Evolutionary conservation across 2,888 invertebrate genomes (phyloP).

Genomic region (Netelia virgata): DNA sequence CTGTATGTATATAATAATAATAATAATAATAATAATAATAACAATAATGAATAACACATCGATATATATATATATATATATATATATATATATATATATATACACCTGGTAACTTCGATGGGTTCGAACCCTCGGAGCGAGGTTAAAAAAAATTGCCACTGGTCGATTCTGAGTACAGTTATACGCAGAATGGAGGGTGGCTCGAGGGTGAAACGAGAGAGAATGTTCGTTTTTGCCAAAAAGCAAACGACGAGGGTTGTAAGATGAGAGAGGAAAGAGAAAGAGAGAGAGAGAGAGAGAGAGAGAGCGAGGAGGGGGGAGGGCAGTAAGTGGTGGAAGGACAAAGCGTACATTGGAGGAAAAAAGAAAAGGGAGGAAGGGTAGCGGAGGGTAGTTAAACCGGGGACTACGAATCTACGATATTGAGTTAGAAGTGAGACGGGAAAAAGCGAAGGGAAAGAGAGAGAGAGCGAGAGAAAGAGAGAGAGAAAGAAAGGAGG

Average conservation of each 20-base stretch:
- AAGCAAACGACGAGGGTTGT: slow-evolving; percentile 28
- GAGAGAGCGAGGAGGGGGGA: slow-evolving; percentile 21
- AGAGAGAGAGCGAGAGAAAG: slow-evolving; percentile 30
- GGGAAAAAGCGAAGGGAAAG: slow-evolving; percentile 54
- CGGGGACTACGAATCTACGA: slow-evolving; percentile 80
- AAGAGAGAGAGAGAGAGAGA: slow-evolving; percentile 35
- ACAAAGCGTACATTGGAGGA: slow-evolving; percentile 11
- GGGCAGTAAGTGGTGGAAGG: slow-evolving; percentile 3
- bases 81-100: not conserved
- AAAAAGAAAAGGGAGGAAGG: slow-evolving; percentile 18
- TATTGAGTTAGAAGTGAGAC: slow-evolving; percentile 82
- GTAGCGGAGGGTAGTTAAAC: slow-evolving; percentile 77
- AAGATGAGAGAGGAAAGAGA: slow-evolving; percentile 37
- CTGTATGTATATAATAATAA: not conserved
- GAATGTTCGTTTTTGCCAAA: slow-evolving; percentile 37
- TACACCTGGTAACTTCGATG: not conserved
- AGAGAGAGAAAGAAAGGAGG: slow-evolving; percentile 42
- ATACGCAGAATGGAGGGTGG: too few species aligned
- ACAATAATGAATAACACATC: too few species aligned
- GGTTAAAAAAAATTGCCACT: slow-evolving; percentile 17
- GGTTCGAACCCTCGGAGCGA: slow-evolving; percentile 19
- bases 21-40: too few species aligned
- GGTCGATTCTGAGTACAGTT: not conserved
- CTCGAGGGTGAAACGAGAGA: slow-evolving; percentile 1
- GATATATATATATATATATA: not conserved